These are phyloP conservation scores for Enteromius thamalakanensis DNA, from an alignment of 2,797 vertebrate genomes.

Conservation along the genomic window DNA sequence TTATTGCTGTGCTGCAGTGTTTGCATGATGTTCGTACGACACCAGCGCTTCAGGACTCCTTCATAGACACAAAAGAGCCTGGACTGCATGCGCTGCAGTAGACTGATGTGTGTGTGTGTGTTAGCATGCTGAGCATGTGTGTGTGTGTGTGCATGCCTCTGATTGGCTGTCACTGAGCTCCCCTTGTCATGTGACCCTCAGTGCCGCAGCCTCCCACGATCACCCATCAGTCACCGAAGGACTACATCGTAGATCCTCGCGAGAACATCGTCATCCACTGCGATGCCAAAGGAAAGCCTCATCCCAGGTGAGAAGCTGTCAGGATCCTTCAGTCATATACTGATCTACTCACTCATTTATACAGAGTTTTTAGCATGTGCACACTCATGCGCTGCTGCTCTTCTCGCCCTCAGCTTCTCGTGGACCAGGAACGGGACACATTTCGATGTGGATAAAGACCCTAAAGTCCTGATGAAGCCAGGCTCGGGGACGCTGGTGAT, in stretches of 20 bases:
- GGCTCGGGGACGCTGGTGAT: slow-evolving; percentile 90
- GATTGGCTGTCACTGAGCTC: slow-evolving; percentile 11
- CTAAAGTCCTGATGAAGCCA: slow-evolving; percentile 87
- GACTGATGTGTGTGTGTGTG: background rate
- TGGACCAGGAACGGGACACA: slow-evolving; percentile 96
- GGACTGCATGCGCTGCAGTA: slow-evolving; percentile 16
- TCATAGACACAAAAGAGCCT: too few relatives aligned
- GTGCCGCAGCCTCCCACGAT: slow-evolving; percentile 97
- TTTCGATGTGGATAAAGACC: slow-evolving; percentile 92
- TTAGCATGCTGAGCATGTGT: background rate
- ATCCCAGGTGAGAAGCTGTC: slow-evolving; percentile 81
- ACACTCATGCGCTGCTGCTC: background rate
- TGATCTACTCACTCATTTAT: too few relatives aligned
- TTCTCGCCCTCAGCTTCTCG: slow-evolving; percentile 81
- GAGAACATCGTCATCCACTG: slow-evolving; percentile 97
- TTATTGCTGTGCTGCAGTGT: slow-evolving; percentile 44
- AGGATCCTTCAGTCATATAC: too few relatives aligned
- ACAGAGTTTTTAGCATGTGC: too few relatives aligned
- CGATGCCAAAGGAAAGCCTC: slow-evolving; percentile 96
- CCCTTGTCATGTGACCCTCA: slow-evolving; percentile 67
- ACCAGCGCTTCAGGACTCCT: slow-evolving; percentile 38
- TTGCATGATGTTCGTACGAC: slow-evolving; percentile 68
- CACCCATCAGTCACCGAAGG: slow-evolving; percentile 92
- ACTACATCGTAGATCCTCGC: slow-evolving; percentile 95
- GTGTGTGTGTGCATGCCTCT: slow-evolving; percentile 2